Evolutionary conservation across 1,140 invertebrate genomes (phyloP).

Genomic region (Bemisia tabaci): DNA sequence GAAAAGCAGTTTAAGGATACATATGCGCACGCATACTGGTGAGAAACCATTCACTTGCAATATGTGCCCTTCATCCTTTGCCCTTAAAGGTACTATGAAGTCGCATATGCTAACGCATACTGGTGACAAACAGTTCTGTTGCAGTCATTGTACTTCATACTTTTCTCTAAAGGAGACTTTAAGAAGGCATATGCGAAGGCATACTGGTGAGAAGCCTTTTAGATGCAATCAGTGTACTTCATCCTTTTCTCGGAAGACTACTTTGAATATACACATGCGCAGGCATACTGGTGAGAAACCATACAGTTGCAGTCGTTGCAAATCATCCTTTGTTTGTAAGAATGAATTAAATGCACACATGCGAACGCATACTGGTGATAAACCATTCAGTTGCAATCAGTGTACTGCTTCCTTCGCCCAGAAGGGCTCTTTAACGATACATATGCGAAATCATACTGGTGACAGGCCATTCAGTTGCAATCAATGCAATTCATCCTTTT

Average conservation of each 20-base stretch:
- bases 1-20: slow-evolving; percentile 41
- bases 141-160: slow-evolving; percentile 16
- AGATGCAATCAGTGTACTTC: slow-evolving; percentile 10
- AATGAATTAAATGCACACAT: slow-evolving; percentile 14
- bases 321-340: slow-evolving; percentile 10
- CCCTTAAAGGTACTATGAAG: slow-evolving; percentile 51
- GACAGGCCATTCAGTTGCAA: slow-evolving; percentile 17
- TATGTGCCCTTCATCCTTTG: slow-evolving; percentile 47
- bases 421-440: slow-evolving; percentile 10
- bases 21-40: slow-evolving; percentile 54
- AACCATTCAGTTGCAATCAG: slow-evolving; percentile 29
- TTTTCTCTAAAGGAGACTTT: neutral
- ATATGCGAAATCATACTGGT: slow-evolving; percentile 17
- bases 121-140: slow-evolving; percentile 33
- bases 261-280: slow-evolving; percentile 54
- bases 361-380: slow-evolving; percentile 19
- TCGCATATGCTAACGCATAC: slow-evolving; percentile 63
- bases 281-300: slow-evolving; percentile 39
- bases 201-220: slow-evolving; percentile 15
- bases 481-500: slow-evolving; percentile 34
- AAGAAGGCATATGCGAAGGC: slow-evolving; percentile 9
- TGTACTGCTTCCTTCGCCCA: slow-evolving; percentile 32
- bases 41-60: slow-evolving; percentile 58
- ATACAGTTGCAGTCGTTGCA: slow-evolving; percentile 12
- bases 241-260: slow-evolving; percentile 27